phyloP scores from a whole-genome alignment of 2,113 vertebrate species.

The Tricholaema leucomelas region DNA sequence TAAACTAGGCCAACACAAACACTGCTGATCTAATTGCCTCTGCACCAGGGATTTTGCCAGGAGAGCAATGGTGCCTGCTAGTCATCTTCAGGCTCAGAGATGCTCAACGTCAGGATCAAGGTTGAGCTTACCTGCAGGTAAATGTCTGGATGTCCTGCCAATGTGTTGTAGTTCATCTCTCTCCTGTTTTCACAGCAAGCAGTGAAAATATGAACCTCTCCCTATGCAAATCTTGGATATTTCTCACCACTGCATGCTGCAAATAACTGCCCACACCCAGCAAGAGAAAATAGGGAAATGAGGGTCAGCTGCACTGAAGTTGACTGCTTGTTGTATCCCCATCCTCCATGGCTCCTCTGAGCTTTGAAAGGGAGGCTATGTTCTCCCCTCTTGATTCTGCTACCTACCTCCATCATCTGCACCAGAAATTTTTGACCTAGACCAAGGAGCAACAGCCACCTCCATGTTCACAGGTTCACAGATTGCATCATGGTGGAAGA shows the following conservation, averaged over 20 bases:
- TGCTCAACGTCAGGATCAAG: background rate
- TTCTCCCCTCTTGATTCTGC: background rate
- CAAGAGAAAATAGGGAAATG: background rate
- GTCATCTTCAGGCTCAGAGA: background rate
- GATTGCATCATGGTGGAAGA: too few species aligned
- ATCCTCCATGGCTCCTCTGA: fast-evolving
- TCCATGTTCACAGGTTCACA: background rate
- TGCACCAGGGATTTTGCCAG: background rate
- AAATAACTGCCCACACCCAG: background rate
- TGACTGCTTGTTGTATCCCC: background rate
- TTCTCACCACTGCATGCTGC: background rate
- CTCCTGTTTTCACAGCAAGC: background rate
- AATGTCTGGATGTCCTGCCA: background rate
- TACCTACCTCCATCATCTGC: background rate
- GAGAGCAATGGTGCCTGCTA: background rate
- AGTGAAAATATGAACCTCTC: background rate
- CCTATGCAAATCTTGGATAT: background rate
- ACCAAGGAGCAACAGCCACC: background rate
- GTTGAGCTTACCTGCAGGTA: background rate
- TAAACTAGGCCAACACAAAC: background rate
- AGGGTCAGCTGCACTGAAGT: background rate
- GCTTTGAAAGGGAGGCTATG: background rate
- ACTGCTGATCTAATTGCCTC: background rate
- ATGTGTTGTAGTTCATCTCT: background rate
- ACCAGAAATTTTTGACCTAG: background rate